phyloP scores from a whole-genome alignment of 2,113 vertebrate genomes.

The Eclectus roratus region DNA sequence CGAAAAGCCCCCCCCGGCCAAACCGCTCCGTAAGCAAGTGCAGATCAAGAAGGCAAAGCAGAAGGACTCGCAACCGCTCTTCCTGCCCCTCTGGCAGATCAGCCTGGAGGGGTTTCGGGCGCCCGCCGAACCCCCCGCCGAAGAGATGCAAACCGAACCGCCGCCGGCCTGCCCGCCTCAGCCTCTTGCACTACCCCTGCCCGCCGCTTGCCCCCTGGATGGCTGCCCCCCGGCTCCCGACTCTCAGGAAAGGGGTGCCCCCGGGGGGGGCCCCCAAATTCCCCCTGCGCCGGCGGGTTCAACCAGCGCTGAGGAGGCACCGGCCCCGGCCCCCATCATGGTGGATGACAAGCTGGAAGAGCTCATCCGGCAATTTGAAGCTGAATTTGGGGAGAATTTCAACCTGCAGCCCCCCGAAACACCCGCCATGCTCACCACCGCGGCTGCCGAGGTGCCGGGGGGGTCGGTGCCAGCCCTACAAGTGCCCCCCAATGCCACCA shows the following conservation, averaged over 20 bases:
- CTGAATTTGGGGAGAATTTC: conserved; percentile 88
- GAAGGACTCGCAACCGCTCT: conserved; percentile 87
- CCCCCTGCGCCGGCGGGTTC: not conserved
- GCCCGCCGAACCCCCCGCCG: conserved; percentile 37
- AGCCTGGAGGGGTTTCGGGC: conserved; percentile 76
- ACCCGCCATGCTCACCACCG: conserved; percentile 31
- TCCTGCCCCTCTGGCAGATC: conserved; percentile 87
- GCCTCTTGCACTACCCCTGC: conserved; percentile 64
- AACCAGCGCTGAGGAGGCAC: not conserved
- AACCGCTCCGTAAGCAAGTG: conserved; percentile 83
- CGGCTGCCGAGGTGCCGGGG: not conserved
- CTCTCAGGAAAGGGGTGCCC: conserved; percentile 91
- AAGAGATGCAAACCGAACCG: conserved; percentile 51
- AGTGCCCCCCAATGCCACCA: not conserved
- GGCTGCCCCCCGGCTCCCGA: conserved; percentile 72
- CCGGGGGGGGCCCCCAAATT: conserved; percentile 48
- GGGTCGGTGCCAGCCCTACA: not conserved
- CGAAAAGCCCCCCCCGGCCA: conserved; percentile 76
- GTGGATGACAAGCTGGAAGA: conserved; percentile 93
- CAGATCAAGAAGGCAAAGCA: conserved; percentile 90
- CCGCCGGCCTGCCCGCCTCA: conserved; percentile 30
- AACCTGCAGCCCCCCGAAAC: conserved; percentile 45
- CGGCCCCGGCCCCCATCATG: conserved; percentile 45
- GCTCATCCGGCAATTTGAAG: conserved; percentile 93
- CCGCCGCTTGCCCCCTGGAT: conserved; percentile 65